phyloP scores from a whole-genome alignment of 2,113 vertebrate genomes.

The Phrynosoma platyrhinos region DNA sequence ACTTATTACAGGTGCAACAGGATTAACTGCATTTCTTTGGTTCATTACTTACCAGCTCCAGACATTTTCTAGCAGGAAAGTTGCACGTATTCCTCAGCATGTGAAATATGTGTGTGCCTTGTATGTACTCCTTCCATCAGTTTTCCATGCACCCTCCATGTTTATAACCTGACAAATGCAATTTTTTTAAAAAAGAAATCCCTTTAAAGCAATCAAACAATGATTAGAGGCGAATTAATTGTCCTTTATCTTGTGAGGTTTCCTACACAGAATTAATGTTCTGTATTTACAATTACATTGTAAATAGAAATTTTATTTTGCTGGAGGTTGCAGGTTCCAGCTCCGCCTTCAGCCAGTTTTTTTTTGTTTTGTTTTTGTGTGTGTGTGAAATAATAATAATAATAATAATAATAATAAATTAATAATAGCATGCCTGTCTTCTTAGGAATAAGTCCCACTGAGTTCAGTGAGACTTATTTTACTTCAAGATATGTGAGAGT shows the following conservation, averaged over 20 bases:
- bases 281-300: background rate
- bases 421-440: background rate
- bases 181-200: background rate
- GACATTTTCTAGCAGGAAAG: background rate
- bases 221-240: background rate
- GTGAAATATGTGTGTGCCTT: background rate
- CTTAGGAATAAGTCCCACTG: background rate
- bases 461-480: too few species aligned
- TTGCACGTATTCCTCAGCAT: background rate
- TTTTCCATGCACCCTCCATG: too few species aligned
- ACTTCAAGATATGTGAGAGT: background rate
- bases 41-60: too few species aligned
- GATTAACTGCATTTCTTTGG: background rate
- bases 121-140: background rate
- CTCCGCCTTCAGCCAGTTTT: background rate
- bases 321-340: background rate
- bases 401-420: too few species aligned
- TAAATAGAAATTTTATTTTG: background rate
- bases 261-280: background rate
- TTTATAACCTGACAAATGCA: too few species aligned
- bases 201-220: background rate
- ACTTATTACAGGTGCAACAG: too few species aligned
- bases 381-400: too few species aligned
- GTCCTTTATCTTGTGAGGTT: background rate
- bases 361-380: too few species aligned